Evolutionary conservation across 2,888 invertebrate species (phyloP).

Genomic region (Drosophila leonis): DNA sequence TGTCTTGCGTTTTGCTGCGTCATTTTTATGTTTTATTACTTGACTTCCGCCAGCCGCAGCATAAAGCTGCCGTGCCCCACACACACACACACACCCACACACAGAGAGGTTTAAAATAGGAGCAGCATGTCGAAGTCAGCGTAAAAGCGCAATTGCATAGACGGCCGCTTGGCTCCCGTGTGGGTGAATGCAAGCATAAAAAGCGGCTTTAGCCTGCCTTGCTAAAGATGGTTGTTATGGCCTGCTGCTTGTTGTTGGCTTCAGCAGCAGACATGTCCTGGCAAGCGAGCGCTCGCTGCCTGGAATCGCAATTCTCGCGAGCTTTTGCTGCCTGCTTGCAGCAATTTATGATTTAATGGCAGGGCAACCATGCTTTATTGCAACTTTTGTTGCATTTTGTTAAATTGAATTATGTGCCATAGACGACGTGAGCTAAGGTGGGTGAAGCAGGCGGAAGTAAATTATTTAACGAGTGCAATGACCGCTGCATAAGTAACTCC

Average conservation of each 20-base stretch:
- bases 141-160: conserved; percentile 53
- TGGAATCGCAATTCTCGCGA: conserved; percentile 11
- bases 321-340: conserved; percentile 27
- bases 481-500: background rate
- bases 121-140: conserved; percentile 22
- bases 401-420: conserved; percentile 70
- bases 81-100: conserved; percentile 24
- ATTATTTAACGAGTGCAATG: background rate
- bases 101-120: conserved; percentile 20
- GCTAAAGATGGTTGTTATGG: conserved; percentile 19
- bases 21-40: conserved; percentile 82
- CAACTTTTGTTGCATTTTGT: conserved; percentile 72
- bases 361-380: conserved; percentile 64
- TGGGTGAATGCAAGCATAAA: conserved; percentile 19
- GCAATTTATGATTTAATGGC: conserved; percentile 74
- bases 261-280: background rate
- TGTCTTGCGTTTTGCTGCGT: conserved; percentile 65
- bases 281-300: conserved; percentile 1
- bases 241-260: conserved; percentile 5
- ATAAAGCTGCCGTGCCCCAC: conserved; percentile 28
- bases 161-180: conserved; percentile 14
- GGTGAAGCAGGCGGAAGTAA: background rate
- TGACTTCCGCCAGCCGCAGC: conserved; percentile 69
- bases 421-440: background rate
- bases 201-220: conserved; percentile 47